These are phyloP conservation scores for Blomia tropicalis DNA, from an alignment of 2,888 invertebrate species.

Conservation along the genomic window DNA sequence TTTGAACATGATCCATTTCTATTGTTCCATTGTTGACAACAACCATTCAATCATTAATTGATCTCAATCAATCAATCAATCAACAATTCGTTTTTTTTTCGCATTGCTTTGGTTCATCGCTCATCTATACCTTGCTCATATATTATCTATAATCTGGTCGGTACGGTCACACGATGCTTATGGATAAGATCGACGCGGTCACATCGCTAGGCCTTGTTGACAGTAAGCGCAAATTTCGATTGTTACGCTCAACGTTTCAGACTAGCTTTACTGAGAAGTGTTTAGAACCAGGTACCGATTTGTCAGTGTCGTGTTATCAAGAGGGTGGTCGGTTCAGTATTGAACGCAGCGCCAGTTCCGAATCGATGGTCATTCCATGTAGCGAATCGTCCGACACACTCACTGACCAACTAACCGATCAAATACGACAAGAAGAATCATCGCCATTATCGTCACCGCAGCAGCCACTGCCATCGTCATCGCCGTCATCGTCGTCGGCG, in stretches of 20 bases:
- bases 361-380: background rate
- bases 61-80: too few species aligned
- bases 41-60: too few species aligned
- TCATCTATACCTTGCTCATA: background rate
- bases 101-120: background rate
- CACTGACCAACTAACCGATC: background rate
- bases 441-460: too few species aligned
- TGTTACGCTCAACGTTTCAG: background rate
- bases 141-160: background rate
- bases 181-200: constrained; percentile 1
- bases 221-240: background rate
- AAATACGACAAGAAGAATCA: too few species aligned
- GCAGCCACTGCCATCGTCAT: too few species aligned
- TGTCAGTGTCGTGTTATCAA: background rate
- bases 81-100: background rate
- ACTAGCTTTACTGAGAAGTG: constrained; percentile 9
- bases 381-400: background rate
- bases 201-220: constrained; percentile 1
- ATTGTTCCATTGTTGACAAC: too few species aligned
- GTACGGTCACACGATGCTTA: constrained; percentile 8
- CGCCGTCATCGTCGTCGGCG: too few species aligned
- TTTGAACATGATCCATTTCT: too few species aligned
- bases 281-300: background rate
- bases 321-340: background rate
- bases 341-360: background rate